Evolutionary conservation across 92 coral and sea anemone species (phyloP), one percentile per base, ranked within the genome.

Genomic region (Muricea muricata): DNA sequence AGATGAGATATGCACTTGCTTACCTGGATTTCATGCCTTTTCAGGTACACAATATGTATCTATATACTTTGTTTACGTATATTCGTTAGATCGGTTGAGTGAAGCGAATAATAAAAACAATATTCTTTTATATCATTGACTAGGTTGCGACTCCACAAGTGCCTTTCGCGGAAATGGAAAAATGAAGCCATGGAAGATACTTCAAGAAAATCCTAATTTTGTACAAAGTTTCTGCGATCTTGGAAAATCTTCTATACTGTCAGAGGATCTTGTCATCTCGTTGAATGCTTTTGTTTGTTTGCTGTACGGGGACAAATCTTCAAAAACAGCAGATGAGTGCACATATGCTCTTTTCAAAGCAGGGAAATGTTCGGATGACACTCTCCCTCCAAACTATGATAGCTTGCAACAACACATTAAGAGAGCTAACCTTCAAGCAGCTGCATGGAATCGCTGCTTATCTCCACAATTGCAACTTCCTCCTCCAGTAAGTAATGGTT

Each of bases 341-440:
- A 65, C 61, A 70, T 82, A 40, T 14, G 41, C 34, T 9, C 84
- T 82, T 28, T 82, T 82, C n/a, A 82, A 37, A 8, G 26, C 86
- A 41, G n/a, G n/a, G 86, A 82, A 82, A 45, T 82, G 66, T 50
- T 82, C 87, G 26, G 84, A 73, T 10, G 79, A 82, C 6, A 65
- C 57, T 26, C 56, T 71, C 23, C 86, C 86, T 69, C 81, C 86
- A 45, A 70, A 46, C 21, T 24, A 18, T 54, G 86, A 82, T 70
- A 10, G 84, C 82, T 40, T 82, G n/a, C n/a, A n/a, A n/a, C n/a
- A n/a, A n/a, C n/a, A n/a, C n/a, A n/a, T n/a, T n/a, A n/a, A n/a
- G n/a, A 37, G 85, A 31, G 55, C 85, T 1, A 81, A 81, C 15
- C 47, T 20, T 28, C 85, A 81, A 26, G 28, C 87, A 40, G 82